Base-by-base conservation (phyloP, 2,113 vertebrate genomes). In the Henicopernis longicauda region DNA sequence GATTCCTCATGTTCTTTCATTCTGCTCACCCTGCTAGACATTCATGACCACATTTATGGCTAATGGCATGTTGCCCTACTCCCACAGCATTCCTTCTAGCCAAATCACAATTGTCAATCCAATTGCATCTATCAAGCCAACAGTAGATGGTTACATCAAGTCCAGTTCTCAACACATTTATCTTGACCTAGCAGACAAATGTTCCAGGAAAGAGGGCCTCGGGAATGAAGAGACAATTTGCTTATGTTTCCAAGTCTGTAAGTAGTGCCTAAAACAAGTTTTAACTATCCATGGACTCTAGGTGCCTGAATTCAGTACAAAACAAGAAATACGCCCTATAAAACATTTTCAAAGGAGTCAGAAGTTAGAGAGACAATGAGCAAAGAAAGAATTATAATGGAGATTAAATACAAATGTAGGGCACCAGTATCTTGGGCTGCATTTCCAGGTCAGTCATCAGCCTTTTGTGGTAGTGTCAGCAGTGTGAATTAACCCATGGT, bases 51-150 rank as follows among this genome's bases (percentile, higher is more conserved):
- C 72, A 86, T 62, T 66, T 69, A 72, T 9, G 73, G 59, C 38
- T 86, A 38, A 91, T 86, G 82, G 76, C 84, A 95, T 91, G 59
- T 2, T 95, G 80, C 86, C 91, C 63, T 86, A 89, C 45, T 84
- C 86, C 89, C 80, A 86, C 42, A 54, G 62, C 67, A 86, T 62
- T 95, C 86, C 55, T 92, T 95, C 89, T 76, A 89, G 80, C n/a
- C 80, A 94, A 86, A 83, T 96, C 89, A 80, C 71, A 89, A 40
- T 22, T 81, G 74, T 81, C 82, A 95, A 55, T 77, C 42, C 59
- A 74, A 44, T 4, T 58, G 63, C 36, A 26, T n/a, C 63, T 72
- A 66, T 62, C 76, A 86, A 77, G 67, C 50, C 67, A 89, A 44
- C 1, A 7, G 76, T 13, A 82, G 57, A 83, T 34, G 11, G n/a